Conservation (phyloP, 2,113 vertebrate genomes). For the Plecotus auritus region DNA sequence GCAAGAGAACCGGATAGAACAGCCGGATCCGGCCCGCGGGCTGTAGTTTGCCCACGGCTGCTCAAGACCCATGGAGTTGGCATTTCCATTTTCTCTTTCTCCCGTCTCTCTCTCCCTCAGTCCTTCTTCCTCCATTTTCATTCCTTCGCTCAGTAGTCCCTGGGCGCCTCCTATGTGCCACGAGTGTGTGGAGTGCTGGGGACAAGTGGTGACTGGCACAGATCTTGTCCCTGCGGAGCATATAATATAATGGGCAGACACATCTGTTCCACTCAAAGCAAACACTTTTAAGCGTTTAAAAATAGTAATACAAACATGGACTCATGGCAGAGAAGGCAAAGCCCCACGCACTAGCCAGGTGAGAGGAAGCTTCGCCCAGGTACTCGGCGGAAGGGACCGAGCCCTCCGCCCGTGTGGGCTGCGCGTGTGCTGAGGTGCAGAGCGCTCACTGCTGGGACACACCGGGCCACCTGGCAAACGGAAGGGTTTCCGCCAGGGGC, state of each 20-base stretch:
- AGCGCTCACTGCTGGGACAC: background rate
- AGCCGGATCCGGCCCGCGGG: too few relatives aligned
- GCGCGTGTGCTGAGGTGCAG: background rate
- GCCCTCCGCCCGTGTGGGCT: background rate
- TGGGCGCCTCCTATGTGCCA: fast-evolving
- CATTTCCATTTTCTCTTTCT: background rate
- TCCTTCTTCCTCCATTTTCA: background rate
- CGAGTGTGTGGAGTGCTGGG: background rate
- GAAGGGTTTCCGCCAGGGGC: background rate
- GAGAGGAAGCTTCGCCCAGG: background rate
- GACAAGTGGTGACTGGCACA: background rate
- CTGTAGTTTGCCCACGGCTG: too few relatives aligned
- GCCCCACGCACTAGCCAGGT: background rate
- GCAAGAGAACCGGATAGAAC: too few relatives aligned
- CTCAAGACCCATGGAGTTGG: fast-evolving
- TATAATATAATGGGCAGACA: background rate
- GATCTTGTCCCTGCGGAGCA: background rate
- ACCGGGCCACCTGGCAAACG: background rate
- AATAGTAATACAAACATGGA: background rate
- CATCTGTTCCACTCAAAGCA: background rate
- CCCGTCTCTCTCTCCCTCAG: background rate
- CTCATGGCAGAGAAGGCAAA: background rate
- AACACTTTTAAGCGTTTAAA: conserved; percentile 7
- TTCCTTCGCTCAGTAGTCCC: background rate
- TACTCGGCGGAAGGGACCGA: background rate